A percentile compares a stretch with the other conserved stretches of the same genome.
phyloP scores from a whole-genome alignment of 2,888 invertebrate genomes.

The Dicranocentrus wangi region DNA sequence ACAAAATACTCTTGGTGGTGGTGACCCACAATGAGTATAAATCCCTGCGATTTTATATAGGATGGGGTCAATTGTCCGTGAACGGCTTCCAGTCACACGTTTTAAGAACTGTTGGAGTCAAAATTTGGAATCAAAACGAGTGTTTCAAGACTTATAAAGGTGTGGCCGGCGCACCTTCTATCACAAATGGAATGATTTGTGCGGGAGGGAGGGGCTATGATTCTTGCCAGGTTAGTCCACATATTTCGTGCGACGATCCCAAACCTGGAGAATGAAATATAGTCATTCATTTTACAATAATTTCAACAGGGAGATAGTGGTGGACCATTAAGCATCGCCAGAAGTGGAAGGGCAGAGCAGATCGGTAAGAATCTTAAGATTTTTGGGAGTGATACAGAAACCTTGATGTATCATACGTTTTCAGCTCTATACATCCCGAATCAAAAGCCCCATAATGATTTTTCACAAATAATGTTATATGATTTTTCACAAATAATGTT shows the following conservation, averaged over 20 bases:
- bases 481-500: too few species aligned
- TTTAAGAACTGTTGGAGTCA: constrained; percentile 58
- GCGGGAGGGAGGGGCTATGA: constrained; percentile 87
- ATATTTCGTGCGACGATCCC: too few species aligned
- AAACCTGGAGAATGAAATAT: too few species aligned
- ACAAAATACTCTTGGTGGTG: too few species aligned
- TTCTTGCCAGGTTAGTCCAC: constrained; percentile 82
- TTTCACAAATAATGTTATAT: too few species aligned
- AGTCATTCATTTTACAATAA: too few species aligned
- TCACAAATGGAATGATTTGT: constrained; percentile 84
- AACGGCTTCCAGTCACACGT: constrained; percentile 48
- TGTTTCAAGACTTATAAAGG: constrained; percentile 58
- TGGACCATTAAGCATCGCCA: not conserved
- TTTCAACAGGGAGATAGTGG: constrained; percentile 78
- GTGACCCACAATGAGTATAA: not conserved
- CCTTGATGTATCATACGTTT: too few species aligned
- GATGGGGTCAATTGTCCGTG: constrained; percentile 61
- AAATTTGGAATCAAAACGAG: constrained; percentile 50
- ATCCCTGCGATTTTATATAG: constrained; percentile 73
- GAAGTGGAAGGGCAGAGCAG: constrained; percentile 17
- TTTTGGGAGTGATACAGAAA: not conserved
- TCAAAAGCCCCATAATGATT: too few species aligned
- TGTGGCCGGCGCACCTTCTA: constrained; percentile 53
- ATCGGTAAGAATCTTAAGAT: constrained; percentile 14
- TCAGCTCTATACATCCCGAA: too few species aligned